A percentile compares a stretch with the other conserved stretches of the same genome.
Conservation (phyloP, 2,888 invertebrate genomes). For the Deroplatys truncata region DNA sequence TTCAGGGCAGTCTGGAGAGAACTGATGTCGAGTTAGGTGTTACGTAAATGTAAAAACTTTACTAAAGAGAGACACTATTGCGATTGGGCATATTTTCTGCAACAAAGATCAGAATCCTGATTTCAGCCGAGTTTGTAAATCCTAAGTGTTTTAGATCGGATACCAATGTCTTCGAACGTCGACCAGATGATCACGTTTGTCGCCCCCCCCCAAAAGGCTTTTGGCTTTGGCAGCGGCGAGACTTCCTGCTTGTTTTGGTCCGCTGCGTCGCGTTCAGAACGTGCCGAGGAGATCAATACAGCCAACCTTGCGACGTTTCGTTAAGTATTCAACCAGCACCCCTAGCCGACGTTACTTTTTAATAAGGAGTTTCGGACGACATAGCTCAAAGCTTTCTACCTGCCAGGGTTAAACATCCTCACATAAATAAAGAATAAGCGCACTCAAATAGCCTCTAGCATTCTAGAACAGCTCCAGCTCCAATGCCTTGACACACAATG, state of each 20-base stretch:
- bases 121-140: no score
- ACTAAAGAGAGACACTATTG: no score
- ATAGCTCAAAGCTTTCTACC: not conserved
- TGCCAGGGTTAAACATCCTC: not conserved
- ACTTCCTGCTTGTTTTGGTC: not conserved
- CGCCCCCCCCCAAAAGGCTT: not conserved
- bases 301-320: not conserved
- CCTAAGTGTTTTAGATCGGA: no score
- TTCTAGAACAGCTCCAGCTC: not conserved
- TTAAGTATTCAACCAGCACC: not conserved
- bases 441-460: not conserved
- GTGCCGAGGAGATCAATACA: not conserved
- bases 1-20: no score
- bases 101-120: no score
- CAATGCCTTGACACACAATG: not conserved
- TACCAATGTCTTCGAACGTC: not conserved
- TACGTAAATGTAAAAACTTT: no score
- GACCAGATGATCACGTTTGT: not conserved
- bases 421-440: not conserved
- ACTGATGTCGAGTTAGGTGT: no score
- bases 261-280: not conserved
- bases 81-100: no score
- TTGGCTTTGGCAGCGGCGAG: not conserved
- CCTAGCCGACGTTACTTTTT: not conserved
- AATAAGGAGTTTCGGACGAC: not conserved